Evolutionary conservation across 2,113 vertebrate genomes (phyloP).

Genomic region (Phyllopteryx taeniolatus): DNA sequence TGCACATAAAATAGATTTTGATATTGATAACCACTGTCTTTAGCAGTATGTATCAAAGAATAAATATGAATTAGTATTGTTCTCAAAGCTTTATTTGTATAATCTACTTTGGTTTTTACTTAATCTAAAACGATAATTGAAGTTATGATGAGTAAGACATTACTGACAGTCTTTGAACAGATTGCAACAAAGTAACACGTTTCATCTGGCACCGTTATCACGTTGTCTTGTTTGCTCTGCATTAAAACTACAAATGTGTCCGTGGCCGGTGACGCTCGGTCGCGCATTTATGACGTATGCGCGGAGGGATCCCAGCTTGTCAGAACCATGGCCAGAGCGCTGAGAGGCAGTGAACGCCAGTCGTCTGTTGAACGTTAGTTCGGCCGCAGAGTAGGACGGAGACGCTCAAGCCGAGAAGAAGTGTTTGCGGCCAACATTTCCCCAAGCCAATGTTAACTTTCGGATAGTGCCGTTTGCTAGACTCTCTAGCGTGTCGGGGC

Average conservation of each 20-base stretch:
- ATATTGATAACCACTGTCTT: too few species aligned
- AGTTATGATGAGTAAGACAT: not conserved
- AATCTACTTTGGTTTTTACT: not conserved
- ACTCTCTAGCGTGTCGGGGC: constrained; percentile 63
- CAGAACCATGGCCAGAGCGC: constrained; percentile 64
- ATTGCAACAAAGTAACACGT: not conserved
- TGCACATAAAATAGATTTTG: too few species aligned
- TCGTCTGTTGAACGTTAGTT: constrained; percentile 38
- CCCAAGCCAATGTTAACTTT: constrained; percentile 73
- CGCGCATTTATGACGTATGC: constrained; percentile 61
- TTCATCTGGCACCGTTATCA: not conserved
- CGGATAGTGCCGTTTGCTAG: constrained; percentile 66
- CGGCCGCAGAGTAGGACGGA: constrained; percentile 42
- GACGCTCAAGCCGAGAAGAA: constrained; percentile 48
- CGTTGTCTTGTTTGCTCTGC: not conserved
- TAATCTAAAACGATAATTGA: not conserved
- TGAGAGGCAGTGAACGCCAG: constrained; percentile 53
- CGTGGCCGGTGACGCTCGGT: constrained; percentile 40
- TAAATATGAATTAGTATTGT: not conserved
- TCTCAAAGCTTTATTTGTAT: not conserved
- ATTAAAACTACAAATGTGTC: constrained; percentile 55
- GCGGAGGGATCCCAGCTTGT: constrained; percentile 71
- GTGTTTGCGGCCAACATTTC: constrained; percentile 47
- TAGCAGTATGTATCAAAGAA: too few species aligned
- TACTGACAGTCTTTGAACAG: not conserved